Base-by-base conservation (phyloP, 2,888 invertebrate genomes). In the Hesperia comma region DNA sequence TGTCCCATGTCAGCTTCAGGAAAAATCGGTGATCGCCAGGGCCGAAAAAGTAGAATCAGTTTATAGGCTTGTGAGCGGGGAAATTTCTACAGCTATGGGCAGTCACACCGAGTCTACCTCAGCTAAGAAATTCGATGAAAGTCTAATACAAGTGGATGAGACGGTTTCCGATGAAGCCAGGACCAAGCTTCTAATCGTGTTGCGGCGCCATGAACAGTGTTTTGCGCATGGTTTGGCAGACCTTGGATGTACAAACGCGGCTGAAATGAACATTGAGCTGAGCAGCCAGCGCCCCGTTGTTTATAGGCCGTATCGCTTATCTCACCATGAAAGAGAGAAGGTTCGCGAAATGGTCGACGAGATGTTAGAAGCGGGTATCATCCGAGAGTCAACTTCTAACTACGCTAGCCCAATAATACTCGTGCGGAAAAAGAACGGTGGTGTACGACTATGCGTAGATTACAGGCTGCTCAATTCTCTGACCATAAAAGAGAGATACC, bases 401-500 rank as follows among this genome's bases (percentile, higher is more conserved):
- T n/a, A n/a, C n/a, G n/a, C n/a, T n/a, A n/a, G n/a, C n/a, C n/a
- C n/a, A n/a, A n/a, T n/a, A n/a, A n/a, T n/a, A n/a, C n/a, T n/a
- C n/a, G n/a, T n/a, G n/a, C n/a, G n/a, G n/a, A n/a, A n/a, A n/a
- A n/a, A n/a, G n/a, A 12, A 54, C 1, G 54, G 54, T 7, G 2
- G n/a, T 1, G 6, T 54, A 2, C 54, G 72, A 2, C 6, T 74
- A 7, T 75, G 74, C n/a, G 49, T 75, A 2, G 74, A 75, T 26
- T 74, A 71, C 15, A 55, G 73, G 6, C 10, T 70, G 17, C 33
- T 74, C 2, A 76, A 74, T 61, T 72, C 73, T 0, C n/a, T 74
- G 0, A 77, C 73, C 0, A 55, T 73, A 0, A 76, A 75, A 21
- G 75, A 74, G 17, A 21, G 73, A 4, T 76, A 74, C n/a, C 74